Percentiles rank a stretch among this genome's conserved stretches.
Conservation (phyloP, 2,797 vertebrate genomes). For the Furcifer pardalis region DNA sequence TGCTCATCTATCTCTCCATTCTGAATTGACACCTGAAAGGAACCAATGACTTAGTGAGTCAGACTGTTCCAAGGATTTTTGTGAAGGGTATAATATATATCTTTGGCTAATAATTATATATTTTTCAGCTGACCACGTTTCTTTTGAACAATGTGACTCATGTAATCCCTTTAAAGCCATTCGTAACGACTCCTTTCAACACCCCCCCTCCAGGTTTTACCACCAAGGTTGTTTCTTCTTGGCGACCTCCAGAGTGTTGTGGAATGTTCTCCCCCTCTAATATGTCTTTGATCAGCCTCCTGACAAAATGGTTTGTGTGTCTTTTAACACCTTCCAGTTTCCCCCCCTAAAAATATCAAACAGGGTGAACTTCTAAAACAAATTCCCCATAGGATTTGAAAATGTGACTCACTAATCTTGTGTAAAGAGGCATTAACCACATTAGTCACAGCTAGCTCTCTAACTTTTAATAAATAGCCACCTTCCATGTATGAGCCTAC, state of each 20-base stretch:
- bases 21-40: not conserved
- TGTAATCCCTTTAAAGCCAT: slow-evolving; percentile 10
- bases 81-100: not conserved
- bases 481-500: not conserved
- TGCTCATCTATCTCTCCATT: not conserved
- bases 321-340: slow-evolving; percentile 60
- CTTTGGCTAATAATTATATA: not conserved
- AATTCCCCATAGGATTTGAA: slow-evolving; percentile 67
- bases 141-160: slow-evolving; percentile 13
- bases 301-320: slow-evolving; percentile 38
- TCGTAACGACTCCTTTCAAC: slow-evolving; percentile 12
- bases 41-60: not conserved
- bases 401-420: slow-evolving; percentile 68
- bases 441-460: slow-evolving; percentile 49
- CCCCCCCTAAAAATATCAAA: slow-evolving; percentile 59
- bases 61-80: not conserved
- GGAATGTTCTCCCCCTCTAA: slow-evolving; percentile 45
- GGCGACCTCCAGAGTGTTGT: slow-evolving; percentile 31
- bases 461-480: slow-evolving; percentile 3
- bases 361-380: slow-evolving; percentile 58
- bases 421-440: slow-evolving; percentile 65
- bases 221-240: slow-evolving; percentile 30
- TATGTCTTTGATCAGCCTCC: slow-evolving; percentile 45
- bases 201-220: not conserved
- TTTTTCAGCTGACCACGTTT: not conserved